Evolutionary conservation across 2,888 invertebrate genomes (phyloP).

Genomic region (Napeogenes inachia): DNA sequence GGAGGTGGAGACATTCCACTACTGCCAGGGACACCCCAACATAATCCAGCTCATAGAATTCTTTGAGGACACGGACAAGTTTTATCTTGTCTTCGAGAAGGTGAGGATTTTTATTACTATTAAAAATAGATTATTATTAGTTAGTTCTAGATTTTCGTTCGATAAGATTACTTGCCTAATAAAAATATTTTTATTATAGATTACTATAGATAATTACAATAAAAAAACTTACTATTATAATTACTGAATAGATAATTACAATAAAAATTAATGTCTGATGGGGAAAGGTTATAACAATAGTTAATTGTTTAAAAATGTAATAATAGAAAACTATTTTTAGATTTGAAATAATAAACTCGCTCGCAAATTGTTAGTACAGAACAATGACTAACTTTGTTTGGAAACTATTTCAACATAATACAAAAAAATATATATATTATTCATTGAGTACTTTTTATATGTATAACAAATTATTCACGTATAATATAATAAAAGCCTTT

Average conservation of each 20-base stretch:
- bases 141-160: too few species aligned
- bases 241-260: too few species aligned
- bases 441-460: background rate
- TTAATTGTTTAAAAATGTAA: background rate
- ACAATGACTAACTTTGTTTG: background rate
- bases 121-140: too few species aligned
- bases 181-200: too few species aligned
- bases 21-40: constrained; percentile 97
- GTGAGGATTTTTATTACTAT: constrained; percentile 53
- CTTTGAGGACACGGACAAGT: constrained; percentile 97
- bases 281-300: too few species aligned
- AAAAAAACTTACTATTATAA: too few species aligned
- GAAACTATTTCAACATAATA: background rate
- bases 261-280: too few species aligned
- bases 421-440: constrained; percentile 1
- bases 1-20: constrained; percentile 99
- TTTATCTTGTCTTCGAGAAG: constrained; percentile 99
- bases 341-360: background rate
- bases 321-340: background rate
- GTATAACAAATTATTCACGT: background rate
- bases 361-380: background rate
- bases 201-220: too few species aligned
- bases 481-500: background rate
- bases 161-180: too few species aligned
- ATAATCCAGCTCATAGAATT: constrained; percentile 98